These are phyloP conservation scores for Scotopteryx bipunctaria DNA, from an alignment of 2,888 invertebrate species.

Conservation along the genomic window DNA sequence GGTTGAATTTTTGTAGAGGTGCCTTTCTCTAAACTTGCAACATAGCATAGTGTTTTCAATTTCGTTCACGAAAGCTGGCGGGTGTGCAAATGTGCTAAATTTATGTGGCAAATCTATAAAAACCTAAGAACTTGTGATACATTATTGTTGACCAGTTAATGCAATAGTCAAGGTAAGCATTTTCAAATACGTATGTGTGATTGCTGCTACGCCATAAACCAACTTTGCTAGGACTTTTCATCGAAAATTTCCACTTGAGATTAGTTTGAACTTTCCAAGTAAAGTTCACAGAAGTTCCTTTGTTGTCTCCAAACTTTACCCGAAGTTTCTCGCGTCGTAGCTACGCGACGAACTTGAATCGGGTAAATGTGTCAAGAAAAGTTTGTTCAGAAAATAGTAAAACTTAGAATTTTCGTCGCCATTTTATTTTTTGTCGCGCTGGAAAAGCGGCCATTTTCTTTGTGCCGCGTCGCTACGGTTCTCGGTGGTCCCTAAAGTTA, in stretches of 20 bases:
- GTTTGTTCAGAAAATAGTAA: slow-evolving; percentile 79
- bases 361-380: slow-evolving; percentile 62
- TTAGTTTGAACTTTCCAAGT: slow-evolving; percentile 72
- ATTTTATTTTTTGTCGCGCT: slow-evolving; percentile 85
- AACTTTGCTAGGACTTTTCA: slow-evolving; percentile 79
- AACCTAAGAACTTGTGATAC: slow-evolving; percentile 57
- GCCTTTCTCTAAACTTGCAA: slow-evolving; percentile 83
- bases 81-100: slow-evolving; percentile 77
- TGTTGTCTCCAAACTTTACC: slow-evolving; percentile 68
- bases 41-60: slow-evolving; percentile 80
- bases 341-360: slow-evolving; percentile 55
- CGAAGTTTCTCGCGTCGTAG: slow-evolving; percentile 55
- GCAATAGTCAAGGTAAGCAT: slow-evolving; percentile 79
- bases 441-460: slow-evolving; percentile 85
- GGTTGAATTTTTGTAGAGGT: slow-evolving; percentile 78
- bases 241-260: slow-evolving; percentile 81
- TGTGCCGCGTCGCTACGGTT: slow-evolving; percentile 83
- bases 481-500: slow-evolving; percentile 79
- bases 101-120: slow-evolving; percentile 55
- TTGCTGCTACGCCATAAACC: slow-evolving; percentile 50
- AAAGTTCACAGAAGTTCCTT: slow-evolving; percentile 77
- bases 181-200: slow-evolving; percentile 54
- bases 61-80: slow-evolving; percentile 80
- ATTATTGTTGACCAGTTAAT: slow-evolving; percentile 66
- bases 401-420: slow-evolving; percentile 84